Evolutionary conservation across 2,797 vertebrate genomes (phyloP).

Genomic region (Lepus oiostolus): DNA sequence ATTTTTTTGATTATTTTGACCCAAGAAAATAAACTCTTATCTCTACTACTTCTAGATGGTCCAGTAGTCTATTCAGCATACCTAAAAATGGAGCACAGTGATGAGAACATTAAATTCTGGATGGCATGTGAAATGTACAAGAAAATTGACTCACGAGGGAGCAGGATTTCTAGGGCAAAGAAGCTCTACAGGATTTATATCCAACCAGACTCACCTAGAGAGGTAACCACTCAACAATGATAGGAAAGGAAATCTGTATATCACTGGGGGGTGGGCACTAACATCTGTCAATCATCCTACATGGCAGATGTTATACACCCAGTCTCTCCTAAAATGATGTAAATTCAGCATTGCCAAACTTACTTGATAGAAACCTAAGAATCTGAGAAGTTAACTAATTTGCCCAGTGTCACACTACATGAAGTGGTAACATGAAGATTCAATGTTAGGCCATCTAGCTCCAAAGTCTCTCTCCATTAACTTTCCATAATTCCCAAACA

Average conservation of each 20-base stretch:
- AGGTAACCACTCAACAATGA: conserved; percentile 87
- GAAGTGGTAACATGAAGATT: background rate
- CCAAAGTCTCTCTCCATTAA: background rate
- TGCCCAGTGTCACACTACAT: background rate
- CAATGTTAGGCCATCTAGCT: background rate
- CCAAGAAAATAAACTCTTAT: conserved; percentile 46
- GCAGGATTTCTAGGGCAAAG: conserved; percentile 91
- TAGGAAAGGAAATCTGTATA: accelerated
- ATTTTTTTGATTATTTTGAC: background rate
- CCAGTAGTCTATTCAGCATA: conserved; percentile 92
- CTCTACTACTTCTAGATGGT: conserved; percentile 89
- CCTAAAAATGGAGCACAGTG: conserved; percentile 94
- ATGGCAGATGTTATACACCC: background rate
- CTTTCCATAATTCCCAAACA: background rate
- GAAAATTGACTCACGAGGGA: conserved; percentile 91
- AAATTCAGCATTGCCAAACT: background rate
- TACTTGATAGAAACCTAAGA: background rate
- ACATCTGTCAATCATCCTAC: background rate
- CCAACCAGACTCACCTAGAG: conserved; percentile 92
- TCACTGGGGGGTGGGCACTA: background rate
- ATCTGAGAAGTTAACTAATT: background rate
- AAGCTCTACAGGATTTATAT: conserved; percentile 94
- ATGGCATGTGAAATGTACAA: conserved; percentile 94
- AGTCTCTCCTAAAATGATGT: background rate
- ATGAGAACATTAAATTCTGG: conserved; percentile 96